These are phyloP conservation scores for Arctocebus calabarensis DNA, from an alignment of 2,797 vertebrate genomes.

Conservation along the genomic window DNA sequence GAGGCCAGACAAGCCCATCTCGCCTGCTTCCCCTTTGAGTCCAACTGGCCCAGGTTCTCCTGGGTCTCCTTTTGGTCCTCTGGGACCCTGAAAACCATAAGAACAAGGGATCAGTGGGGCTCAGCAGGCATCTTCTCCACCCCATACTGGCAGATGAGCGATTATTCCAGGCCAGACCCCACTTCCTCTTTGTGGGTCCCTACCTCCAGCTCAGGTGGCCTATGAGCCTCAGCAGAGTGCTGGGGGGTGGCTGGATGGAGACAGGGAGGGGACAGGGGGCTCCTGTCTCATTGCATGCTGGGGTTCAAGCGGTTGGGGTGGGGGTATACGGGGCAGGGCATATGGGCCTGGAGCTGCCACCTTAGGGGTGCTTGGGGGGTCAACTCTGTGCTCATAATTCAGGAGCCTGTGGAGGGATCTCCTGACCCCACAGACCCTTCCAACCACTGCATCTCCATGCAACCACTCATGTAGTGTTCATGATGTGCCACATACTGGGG, in stretches of 20 bases:
- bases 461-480: neutral
- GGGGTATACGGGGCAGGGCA: no score
- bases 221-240: neutral
- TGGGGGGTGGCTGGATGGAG: neutral
- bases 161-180: neutral
- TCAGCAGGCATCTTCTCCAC: neutral
- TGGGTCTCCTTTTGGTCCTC: conserved; percentile 91
- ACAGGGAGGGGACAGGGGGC: neutral
- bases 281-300: neutral
- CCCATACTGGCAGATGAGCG: fast-evolving
- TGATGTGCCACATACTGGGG: neutral
- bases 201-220: neutral
- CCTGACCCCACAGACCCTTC: neutral
- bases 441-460: neutral
- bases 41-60: conserved; percentile 89
- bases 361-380: neutral
- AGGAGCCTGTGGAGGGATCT: neutral
- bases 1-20: conserved; percentile 93
- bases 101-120: conserved; percentile 33
- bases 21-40: conserved; percentile 94
- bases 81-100: conserved; percentile 89
- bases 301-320: neutral
- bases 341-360: neutral
- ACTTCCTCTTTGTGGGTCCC: neutral
- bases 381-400: neutral